Conservation (phyloP, 2,888 invertebrate species). For the Amaurobius ferox region DNA sequence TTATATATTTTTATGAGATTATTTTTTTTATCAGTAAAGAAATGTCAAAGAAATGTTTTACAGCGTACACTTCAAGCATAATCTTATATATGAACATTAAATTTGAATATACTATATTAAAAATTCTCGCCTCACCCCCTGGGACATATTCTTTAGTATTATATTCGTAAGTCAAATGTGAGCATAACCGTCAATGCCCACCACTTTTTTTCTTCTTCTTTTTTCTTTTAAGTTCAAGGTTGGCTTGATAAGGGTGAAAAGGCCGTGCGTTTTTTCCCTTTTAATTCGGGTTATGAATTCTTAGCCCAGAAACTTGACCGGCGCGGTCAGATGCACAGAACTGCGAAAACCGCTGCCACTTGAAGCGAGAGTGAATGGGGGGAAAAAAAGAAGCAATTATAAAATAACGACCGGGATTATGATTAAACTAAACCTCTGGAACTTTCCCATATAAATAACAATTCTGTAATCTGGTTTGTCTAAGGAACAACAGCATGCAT, state of each 20-base stretch:
- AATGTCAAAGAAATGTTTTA: no score
- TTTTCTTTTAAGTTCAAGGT: background rate
- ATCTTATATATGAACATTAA: no score
- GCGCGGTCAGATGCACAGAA: background rate
- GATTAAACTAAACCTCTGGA: background rate
- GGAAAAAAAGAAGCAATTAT: background rate
- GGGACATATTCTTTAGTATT: no score
- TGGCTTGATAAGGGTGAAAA: constrained; percentile 12
- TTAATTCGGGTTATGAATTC: constrained; percentile 3
- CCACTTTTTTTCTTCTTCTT: background rate
- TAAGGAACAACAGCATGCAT: no score
- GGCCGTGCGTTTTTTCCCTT: background rate
- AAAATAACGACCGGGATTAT: background rate
- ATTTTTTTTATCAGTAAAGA: no score
- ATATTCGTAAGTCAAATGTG: background rate
- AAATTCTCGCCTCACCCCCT: no score
- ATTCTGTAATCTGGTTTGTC: no score
- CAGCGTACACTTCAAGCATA: no score
- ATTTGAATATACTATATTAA: no score
- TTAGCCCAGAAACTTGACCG: background rate
- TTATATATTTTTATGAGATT: no score
- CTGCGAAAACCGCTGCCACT: background rate
- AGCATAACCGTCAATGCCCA: background rate
- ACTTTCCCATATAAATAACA: background rate
- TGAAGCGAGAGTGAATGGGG: background rate